Evolutionary conservation across 2,797 vertebrate genomes (phyloP).

Genomic region (Odontamblyopus lacepedii): DNA sequence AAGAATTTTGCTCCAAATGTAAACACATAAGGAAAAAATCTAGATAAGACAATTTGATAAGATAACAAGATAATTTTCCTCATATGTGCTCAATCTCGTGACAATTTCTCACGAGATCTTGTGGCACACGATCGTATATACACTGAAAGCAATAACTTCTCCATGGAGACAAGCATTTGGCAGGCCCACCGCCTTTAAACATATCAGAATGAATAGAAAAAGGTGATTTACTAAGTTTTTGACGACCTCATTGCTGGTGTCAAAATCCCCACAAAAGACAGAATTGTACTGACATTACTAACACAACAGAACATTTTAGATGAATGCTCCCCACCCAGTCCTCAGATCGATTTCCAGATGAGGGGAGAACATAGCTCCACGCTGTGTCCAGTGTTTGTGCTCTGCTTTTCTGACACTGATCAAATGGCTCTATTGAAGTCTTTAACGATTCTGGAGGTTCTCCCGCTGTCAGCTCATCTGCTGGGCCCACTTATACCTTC

Average conservation of each 20-base stretch:
- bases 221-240: neutral
- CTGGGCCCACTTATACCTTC: conserved; percentile 68
- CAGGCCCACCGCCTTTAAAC: neutral
- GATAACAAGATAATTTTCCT: too few species aligned
- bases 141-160: too few species aligned
- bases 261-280: neutral
- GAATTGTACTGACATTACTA: conserved; percentile 7
- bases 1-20: too few species aligned
- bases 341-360: conserved; percentile 65
- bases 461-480: conserved; percentile 63
- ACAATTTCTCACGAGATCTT: too few species aligned
- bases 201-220: neutral
- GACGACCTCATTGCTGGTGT: too few species aligned
- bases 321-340: conserved; percentile 64
- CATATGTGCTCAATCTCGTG: too few species aligned
- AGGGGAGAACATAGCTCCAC: conserved; percentile 60
- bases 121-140: too few species aligned
- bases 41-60: too few species aligned
- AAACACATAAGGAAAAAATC: too few species aligned
- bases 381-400: conserved; percentile 72
- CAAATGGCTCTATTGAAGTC: conserved; percentile 67
- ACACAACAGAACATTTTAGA: conserved; percentile 65
- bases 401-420: conserved; percentile 68
- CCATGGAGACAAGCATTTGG: too few species aligned
- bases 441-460: conserved; percentile 66